Conservation (phyloP, 2,888 invertebrate genomes). For the Tiliacea aurago region DNA sequence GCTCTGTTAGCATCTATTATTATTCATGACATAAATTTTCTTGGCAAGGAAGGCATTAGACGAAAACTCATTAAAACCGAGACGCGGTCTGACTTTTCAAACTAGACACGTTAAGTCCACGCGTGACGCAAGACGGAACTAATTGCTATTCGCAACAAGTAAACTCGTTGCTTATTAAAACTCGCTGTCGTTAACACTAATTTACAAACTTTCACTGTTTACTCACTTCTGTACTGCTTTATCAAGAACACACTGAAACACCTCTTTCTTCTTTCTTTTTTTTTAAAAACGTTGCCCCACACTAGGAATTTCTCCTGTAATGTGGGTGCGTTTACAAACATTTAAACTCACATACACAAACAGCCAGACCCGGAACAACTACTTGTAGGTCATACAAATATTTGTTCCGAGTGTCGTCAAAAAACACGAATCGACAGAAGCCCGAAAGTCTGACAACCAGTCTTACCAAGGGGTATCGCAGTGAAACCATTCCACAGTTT, state of each 20-base stretch:
- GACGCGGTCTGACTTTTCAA: slow-evolving; percentile 90
- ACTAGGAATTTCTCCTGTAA: no score
- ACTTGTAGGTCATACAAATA: no score
- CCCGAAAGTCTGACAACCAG: no score
- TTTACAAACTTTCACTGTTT: slow-evolving; percentile 79
- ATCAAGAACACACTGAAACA: slow-evolving; percentile 60
- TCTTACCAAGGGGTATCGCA: background rate
- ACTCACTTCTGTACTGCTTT: slow-evolving; percentile 64
- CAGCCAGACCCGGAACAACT: no score
- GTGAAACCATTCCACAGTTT: slow-evolving; percentile 3
- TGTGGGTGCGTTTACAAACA: no score
- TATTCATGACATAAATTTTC: slow-evolving; percentile 90
- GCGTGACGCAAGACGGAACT: slow-evolving; percentile 85
- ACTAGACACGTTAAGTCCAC: slow-evolving; percentile 90
- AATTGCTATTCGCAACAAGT: slow-evolving; percentile 87
- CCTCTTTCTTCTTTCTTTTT: no score
- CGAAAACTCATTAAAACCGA: slow-evolving; percentile 90
- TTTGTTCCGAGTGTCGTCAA: no score
- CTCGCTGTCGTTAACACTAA: slow-evolving; percentile 83
- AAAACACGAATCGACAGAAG: no score
- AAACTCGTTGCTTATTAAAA: slow-evolving; percentile 86
- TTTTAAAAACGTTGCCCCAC: no score
- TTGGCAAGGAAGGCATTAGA: slow-evolving; percentile 87
- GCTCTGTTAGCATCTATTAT: slow-evolving; percentile 86
- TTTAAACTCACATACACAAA: no score